Evolutionary conservation across 1,140 invertebrate species (phyloP), one percentile per base, ranked within the genome.

Genomic region (Melipona quadrifasciata): DNA sequence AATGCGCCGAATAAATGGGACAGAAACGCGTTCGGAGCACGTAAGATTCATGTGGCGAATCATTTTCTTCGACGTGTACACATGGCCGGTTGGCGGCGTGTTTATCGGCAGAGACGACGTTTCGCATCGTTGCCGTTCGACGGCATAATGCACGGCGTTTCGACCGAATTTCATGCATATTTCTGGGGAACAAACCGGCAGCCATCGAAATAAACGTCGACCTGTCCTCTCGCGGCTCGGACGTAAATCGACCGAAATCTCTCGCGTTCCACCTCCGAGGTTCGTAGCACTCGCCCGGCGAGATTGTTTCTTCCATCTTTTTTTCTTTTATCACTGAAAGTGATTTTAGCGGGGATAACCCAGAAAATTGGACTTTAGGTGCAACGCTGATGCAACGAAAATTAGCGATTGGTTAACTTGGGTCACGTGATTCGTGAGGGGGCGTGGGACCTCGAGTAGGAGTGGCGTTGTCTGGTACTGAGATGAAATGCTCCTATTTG

Each of bases 21-120:
- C 67, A 87, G 87, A 89, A 89, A 81, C 87, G 75, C 81, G 84
- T 76, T 76, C 74, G 73, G 19, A 80, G 64, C 6, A 47, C 39
- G 83, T 61, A 84, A 88, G 87, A 89, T 89, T 89, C 88, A 61
- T 58, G 81, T 68, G 76, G 55, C 34, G 81, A 88, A 89, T 89
- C 88, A 89, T 89, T 82, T 82, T 87, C 87, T 76, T 84, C 82
- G 88, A 86, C 80, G 81, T 70, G 67, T 81, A 77, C 47, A 72
- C 79, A 76, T 79, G 77, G 73, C 57, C 55, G 64, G 11, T 24
- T 51, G 27, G 31, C 51, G 64, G 31, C 47, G 79, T 57, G 78
- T 89, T 85, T 89, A 88, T 80, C 83, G 83, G 70, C 34, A 67
- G 73, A 74, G 31, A 67, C 51, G 47, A 19, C 64, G 31, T 27